phyloP scores from a whole-genome alignment of 2,113 vertebrate genomes.

The Sinocyclocheilus rhinocerous region DNA sequence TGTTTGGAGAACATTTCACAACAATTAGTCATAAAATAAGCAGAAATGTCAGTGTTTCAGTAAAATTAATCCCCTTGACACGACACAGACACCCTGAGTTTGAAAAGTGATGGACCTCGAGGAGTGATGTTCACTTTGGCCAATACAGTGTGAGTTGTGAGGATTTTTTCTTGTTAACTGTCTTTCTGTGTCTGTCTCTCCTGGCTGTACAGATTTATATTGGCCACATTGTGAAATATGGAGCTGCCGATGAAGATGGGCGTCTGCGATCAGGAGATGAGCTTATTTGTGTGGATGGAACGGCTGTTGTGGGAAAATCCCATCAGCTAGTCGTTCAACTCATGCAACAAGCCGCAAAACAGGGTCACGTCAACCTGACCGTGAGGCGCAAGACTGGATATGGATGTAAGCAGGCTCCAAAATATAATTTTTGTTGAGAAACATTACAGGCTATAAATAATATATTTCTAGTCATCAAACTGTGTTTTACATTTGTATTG shows the following conservation, averaged over 20 bases:
- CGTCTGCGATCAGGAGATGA: conserved; percentile 96
- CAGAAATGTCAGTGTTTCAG: background rate
- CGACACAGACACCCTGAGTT: background rate
- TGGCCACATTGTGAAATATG: conserved; percentile 97
- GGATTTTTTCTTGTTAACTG: background rate
- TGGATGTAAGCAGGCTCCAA: conserved; percentile 77
- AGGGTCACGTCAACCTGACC: conserved; percentile 97
- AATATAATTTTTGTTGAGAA: background rate
- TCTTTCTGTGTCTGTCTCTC: background rate
- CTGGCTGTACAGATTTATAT: conserved; percentile 90
- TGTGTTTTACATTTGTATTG: conserved; percentile 20
- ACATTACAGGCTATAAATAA: background rate
- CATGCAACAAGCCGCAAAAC: conserved; percentile 99
- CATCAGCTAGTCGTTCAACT: conserved; percentile 98
- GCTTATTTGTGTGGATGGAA: conserved; percentile 95
- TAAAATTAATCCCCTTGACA: background rate
- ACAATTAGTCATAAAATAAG: conserved; percentile 15
- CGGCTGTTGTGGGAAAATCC: conserved; percentile 94
- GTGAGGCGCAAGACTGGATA: conserved; percentile 93
- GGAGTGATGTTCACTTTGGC: background rate
- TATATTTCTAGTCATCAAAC: background rate
- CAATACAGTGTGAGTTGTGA: background rate
- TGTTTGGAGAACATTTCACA: background rate
- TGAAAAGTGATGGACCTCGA: conserved; percentile 4
- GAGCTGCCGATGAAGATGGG: conserved; percentile 93